Evolutionary conservation across 2,113 vertebrate genomes (phyloP), one percentile per base, ranked within the genome.

Genomic region (Zapornia atra): DNA sequence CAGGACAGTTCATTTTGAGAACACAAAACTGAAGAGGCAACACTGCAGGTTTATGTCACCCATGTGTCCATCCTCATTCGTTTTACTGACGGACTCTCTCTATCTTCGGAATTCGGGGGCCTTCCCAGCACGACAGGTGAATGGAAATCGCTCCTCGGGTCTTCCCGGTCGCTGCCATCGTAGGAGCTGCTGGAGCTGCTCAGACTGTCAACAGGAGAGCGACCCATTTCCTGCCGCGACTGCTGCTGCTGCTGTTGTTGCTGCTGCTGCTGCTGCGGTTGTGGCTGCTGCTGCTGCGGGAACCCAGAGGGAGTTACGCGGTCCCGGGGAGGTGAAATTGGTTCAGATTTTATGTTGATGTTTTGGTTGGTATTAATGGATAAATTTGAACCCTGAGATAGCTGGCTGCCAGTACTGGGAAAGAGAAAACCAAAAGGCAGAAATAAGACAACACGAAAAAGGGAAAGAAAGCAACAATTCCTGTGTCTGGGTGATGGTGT

Each of bases 131-230:
- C 98, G 2, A 99, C 96, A 0, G 99, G 98, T 2, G 99, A 99
- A 92, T 99, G 99, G 98, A 99, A 99, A 92, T 99, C 99, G 3
- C 97, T 98, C 53, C 99, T 97, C 3, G 99, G 99, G 66, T 99
- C 99, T 88, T 99, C 99, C 1, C 99, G 99, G 69, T 99, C 99
- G 33, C 99, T 99, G 96, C 99, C 99, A 0, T 99, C 99, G 2
- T 99, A 99, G 24, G 99, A 99, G 97, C 99, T 99, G 98, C 99
- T 99, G 29, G 99, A 99, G 95, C 99, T 99, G 98, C 99, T 99
- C 95, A 99, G 98, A 96, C 99, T 99, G 98, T 99, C 99, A 17
- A 99, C 99, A 0, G 99, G 99, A 11, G 99, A 99, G 94, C 99
- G 99, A 71, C 99, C 99, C 98, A 99, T 96, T 59, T 99, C 99